A percentile compares a stretch with the other conserved stretches of the same genome.
These are phyloP conservation scores for Dynastes tityus DNA, from an alignment of 2,888 invertebrate genomes.

Conservation along the genomic window DNA sequence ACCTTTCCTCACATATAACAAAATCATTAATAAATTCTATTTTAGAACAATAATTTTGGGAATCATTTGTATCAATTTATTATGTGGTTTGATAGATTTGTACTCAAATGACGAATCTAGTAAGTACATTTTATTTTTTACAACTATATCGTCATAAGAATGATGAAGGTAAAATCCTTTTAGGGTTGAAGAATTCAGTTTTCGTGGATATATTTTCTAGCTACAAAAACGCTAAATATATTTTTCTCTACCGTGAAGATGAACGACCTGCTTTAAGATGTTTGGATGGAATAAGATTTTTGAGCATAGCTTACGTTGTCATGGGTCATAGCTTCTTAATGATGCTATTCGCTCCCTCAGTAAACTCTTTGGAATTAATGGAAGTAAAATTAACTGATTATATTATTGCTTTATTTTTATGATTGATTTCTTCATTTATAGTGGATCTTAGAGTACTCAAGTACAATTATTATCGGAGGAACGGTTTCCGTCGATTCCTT, in stretches of 20 bases:
- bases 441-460: conserved; percentile 67
- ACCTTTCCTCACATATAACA: background rate
- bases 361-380: conserved; percentile 66
- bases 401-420: background rate
- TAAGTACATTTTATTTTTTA: background rate
- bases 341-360: conserved; percentile 63
- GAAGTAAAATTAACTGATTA: conserved; percentile 61
- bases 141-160: background rate
- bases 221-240: conserved; percentile 57
- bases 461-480: conserved; percentile 68
- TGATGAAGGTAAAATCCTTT: conserved; percentile 6
- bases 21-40: background rate
- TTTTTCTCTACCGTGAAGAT: conserved; percentile 55
- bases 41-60: conserved; percentile 28
- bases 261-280: conserved; percentile 59
- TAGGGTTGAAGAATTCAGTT: conserved; percentile 5
- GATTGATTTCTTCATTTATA: conserved; percentile 58
- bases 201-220: conserved; percentile 57
- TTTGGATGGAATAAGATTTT: conserved; percentile 72
- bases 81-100: conserved; percentile 23
- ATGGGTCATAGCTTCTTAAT: conserved; percentile 70
- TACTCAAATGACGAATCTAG: conserved; percentile 4
- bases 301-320: conserved; percentile 71
- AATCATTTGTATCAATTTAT: conserved; percentile 3
- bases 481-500: conserved; percentile 71